Evolutionary conservation across 2,797 vertebrate species (phyloP).

Genomic region (Epinephelus awoara): DNA sequence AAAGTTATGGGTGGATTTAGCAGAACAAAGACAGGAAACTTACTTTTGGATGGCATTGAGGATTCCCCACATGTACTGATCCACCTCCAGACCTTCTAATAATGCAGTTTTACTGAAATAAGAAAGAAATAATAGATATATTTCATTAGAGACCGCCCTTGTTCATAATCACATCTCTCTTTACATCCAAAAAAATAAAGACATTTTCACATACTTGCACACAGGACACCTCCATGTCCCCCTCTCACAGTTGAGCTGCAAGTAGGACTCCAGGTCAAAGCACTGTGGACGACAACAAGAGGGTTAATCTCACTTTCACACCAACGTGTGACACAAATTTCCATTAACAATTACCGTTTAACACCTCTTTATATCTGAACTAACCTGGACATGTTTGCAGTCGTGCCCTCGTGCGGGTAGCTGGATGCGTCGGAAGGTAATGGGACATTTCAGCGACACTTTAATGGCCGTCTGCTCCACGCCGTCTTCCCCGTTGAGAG

Average conservation of each 20-base stretch:
- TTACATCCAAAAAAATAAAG: background rate
- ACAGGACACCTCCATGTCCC: conserved; percentile 99
- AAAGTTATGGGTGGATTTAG: background rate
- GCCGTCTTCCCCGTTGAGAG: conserved; percentile 96
- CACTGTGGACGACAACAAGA: conserved; percentile 84
- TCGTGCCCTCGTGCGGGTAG: conserved; percentile 97
- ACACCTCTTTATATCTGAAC: conserved; percentile 18
- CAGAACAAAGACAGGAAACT: conserved; percentile 48
- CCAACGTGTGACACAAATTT: background rate
- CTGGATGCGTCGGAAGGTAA: conserved; percentile 98
- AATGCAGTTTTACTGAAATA: conserved; percentile 95
- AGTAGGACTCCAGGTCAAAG: conserved; percentile 98
- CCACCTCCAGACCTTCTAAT: conserved; percentile 97
- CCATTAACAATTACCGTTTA: background rate
- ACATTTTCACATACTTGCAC: conserved; percentile 92
- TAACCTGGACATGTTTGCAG: conserved; percentile 98
- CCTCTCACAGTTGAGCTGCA: conserved; percentile 98
- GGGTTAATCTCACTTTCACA: no score
- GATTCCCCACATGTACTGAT: conserved; percentile 99
- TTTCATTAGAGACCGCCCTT: background rate
- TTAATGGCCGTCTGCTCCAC: conserved; percentile 99
- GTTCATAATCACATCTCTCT: background rate
- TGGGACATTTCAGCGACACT: conserved; percentile 98
- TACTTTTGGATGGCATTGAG: conserved; percentile 99
- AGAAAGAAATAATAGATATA: background rate